phyloP scores from a whole-genome alignment of 2,797 vertebrate species.

The Gymnopithys bicolor region DNA sequence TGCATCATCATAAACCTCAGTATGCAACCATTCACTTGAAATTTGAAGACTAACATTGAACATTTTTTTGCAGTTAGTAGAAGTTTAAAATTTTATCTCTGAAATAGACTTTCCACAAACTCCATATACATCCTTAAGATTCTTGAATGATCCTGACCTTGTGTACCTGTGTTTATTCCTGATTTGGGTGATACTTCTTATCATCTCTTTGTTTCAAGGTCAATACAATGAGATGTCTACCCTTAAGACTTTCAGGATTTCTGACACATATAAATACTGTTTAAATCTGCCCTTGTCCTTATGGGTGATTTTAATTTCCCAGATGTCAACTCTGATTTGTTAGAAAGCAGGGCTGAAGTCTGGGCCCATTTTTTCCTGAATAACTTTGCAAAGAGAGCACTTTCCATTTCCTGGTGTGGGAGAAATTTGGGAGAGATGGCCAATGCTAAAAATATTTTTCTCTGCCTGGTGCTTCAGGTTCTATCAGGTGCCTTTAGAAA shows the following conservation, averaged over 20 bases:
- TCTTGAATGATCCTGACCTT: not conserved
- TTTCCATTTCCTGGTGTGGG: not conserved
- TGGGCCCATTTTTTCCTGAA: not conserved
- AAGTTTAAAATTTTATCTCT: not conserved
- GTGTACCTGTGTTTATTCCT: not conserved
- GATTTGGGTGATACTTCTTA: not conserved
- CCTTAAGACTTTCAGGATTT: not conserved
- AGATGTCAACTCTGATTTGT: not conserved
- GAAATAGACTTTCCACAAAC: not conserved
- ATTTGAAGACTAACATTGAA: not conserved
- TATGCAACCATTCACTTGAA: not conserved
- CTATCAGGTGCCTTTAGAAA: not conserved
- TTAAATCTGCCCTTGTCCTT: not conserved
- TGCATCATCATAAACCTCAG: not conserved
- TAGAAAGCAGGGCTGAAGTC: not conserved
- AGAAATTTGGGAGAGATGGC: not conserved
- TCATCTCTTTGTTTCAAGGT: not conserved
- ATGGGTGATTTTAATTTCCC: not conserved
- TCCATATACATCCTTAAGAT: not conserved
- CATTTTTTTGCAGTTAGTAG: not conserved
- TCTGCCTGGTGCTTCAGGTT: not conserved
- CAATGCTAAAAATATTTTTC: not conserved
- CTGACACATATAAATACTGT: not conserved
- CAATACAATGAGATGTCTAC: not conserved
- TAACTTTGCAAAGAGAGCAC: not conserved